Evolutionary conservation across 2,113 vertebrate species (phyloP).

Genomic region (Megaceryle torquata): DNA sequence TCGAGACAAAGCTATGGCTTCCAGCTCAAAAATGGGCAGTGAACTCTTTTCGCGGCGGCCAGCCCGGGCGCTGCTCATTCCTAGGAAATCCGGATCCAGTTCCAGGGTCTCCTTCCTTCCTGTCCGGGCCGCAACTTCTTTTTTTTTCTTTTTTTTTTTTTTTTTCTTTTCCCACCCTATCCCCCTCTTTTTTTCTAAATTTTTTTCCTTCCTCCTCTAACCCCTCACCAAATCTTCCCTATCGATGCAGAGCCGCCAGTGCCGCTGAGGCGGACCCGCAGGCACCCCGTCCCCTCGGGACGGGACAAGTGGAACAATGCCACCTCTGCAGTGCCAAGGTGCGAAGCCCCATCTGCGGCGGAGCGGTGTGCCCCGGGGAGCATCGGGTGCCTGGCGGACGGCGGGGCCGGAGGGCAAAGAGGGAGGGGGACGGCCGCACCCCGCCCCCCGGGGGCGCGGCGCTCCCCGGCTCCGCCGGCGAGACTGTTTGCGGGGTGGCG

Average conservation of each 20-base stretch:
- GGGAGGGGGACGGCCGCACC: background rate
- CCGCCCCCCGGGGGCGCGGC: background rate
- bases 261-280: background rate
- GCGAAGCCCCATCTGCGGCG: background rate
- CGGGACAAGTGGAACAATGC: background rate
- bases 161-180: background rate
- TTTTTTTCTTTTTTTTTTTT: background rate
- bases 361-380: background rate
- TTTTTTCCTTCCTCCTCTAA: background rate
- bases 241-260: background rate
- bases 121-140: constrained; percentile 32
- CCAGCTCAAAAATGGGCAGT: background rate
- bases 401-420: background rate
- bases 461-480: too few species aligned
- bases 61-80: background rate
- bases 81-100: constrained; percentile 28
- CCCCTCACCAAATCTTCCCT: background rate
- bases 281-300: background rate
- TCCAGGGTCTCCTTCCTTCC: constrained; percentile 45
- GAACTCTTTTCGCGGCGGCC: background rate
- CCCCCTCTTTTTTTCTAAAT: background rate
- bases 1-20: constrained; percentile 53
- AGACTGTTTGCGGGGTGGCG: too few species aligned
- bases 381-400: background rate
- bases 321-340: background rate